Conservation (phyloP, 2,888 invertebrate genomes). For the Liodrosophila aerea region DNA sequence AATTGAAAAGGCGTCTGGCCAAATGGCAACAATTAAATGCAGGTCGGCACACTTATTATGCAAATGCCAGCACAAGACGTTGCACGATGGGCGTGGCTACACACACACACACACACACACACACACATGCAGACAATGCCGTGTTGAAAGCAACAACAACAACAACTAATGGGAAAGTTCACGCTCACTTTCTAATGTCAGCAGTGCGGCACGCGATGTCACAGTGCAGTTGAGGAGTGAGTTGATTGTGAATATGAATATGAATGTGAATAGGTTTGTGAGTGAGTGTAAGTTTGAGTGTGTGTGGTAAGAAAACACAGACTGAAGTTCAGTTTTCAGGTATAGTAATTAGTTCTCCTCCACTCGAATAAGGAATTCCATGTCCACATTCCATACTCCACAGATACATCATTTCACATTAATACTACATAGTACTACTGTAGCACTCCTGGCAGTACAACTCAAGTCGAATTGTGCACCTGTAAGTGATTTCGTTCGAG, state of each 20-base stretch:
- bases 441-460: no score
- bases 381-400: no score
- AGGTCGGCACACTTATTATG: constrained; percentile 47
- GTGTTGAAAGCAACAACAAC: constrained; percentile 9
- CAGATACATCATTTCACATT: no score
- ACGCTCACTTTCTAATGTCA: constrained; percentile 64
- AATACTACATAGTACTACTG: no score
- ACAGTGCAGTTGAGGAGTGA: constrained; percentile 2
- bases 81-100: constrained; percentile 26
- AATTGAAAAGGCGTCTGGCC: constrained; percentile 46
- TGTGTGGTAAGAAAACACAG: background rate
- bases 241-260: background rate
- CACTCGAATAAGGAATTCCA: no score
- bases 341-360: no score
- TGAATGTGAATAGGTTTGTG: background rate
- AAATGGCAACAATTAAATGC: constrained; percentile 47
- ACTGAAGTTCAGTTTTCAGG: no score
- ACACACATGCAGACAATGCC: constrained; percentile 23
- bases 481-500: no score
- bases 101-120: constrained; percentile 13
- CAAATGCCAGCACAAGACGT: constrained; percentile 35
- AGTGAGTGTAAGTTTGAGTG: background rate
- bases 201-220: constrained; percentile 50
- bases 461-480: no score
- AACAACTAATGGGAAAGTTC: constrained; percentile 59